phyloP scores from a whole-genome alignment of 2,797 vertebrate species.

The Epinephelus coioides region DNA sequence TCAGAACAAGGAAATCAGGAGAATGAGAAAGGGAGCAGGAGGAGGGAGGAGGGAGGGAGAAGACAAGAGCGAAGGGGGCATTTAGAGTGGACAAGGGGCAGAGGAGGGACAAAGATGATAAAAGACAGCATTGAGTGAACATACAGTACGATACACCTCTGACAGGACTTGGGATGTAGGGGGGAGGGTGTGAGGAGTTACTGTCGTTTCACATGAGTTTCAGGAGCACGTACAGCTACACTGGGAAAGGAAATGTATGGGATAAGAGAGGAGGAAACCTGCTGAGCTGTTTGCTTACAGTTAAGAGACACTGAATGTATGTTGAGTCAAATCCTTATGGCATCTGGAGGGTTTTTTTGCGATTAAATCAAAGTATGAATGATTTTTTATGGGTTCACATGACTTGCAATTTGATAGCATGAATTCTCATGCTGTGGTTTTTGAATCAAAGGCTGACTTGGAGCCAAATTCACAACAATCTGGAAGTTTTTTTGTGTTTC shows the following conservation, averaged over 20 bases:
- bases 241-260: slow-evolving; percentile 17
- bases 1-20: slow-evolving; percentile 55
- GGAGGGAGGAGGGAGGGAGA: slow-evolving; percentile 17
- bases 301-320: slow-evolving; percentile 23
- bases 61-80: slow-evolving; percentile 54
- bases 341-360: background rate
- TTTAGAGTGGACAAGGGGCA: slow-evolving; percentile 63
- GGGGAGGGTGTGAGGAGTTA: slow-evolving; percentile 75
- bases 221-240: slow-evolving; percentile 59
- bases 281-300: slow-evolving; percentile 38
- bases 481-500: background rate
- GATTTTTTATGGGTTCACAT: background rate
- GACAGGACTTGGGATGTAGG: slow-evolving; percentile 92
- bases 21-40: slow-evolving; percentile 26
- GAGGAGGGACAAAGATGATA: slow-evolving; percentile 75
- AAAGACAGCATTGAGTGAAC: slow-evolving; percentile 86
- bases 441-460: background rate
- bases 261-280: slow-evolving; percentile 16
- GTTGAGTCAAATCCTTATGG: slow-evolving; percentile 23
- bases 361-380: slow-evolving; percentile 22
- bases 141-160: slow-evolving; percentile 88
- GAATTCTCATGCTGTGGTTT: background rate
- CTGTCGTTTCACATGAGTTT: slow-evolving; percentile 97
- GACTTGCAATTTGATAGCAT: slow-evolving; percentile 12
- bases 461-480: slow-evolving; percentile 7